Conservation (phyloP, 1,140 invertebrate genomes). For the Drosophila bipectinata region DNA sequence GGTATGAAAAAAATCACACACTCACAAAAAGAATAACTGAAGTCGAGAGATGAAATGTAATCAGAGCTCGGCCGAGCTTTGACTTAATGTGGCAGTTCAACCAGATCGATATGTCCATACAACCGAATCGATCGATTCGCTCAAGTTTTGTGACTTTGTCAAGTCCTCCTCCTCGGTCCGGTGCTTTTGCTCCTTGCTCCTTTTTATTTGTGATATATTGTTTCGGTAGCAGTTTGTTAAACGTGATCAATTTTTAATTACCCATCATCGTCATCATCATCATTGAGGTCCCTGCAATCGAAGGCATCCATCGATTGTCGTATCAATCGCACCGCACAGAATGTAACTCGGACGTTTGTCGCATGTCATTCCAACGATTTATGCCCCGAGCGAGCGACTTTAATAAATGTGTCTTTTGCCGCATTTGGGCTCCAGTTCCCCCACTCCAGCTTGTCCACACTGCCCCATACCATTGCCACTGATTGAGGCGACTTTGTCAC, state of each 20-base stretch:
- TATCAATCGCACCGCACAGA: slow-evolving; percentile 77
- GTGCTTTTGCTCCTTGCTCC: slow-evolving; percentile 4
- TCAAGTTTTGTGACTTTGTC: slow-evolving; percentile 48
- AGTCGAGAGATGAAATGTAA: slow-evolving; percentile 42
- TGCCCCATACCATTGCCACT: not conserved
- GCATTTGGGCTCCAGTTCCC: slow-evolving; percentile 54
- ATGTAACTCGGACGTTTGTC: slow-evolving; percentile 77
- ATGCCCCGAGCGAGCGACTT: slow-evolving; percentile 71
- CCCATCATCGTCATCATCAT: slow-evolving; percentile 71
- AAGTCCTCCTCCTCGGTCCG: slow-evolving; percentile 25
- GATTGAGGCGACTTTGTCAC: slow-evolving; percentile 41
- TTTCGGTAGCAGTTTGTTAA: slow-evolving; percentile 82
- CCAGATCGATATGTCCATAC: slow-evolving; percentile 45
- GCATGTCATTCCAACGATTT: slow-evolving; percentile 80
- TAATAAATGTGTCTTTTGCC: slow-evolving; percentile 75
- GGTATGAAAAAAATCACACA: slow-evolving; percentile 29
- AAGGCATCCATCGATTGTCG: slow-evolving; percentile 45
- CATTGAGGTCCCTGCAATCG: slow-evolving; percentile 28
- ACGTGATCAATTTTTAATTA: slow-evolving; percentile 83
- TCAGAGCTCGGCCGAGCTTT: slow-evolving; percentile 53
- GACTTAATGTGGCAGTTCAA: slow-evolving; percentile 52
- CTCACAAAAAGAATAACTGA: slow-evolving; percentile 20
- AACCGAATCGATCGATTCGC: slow-evolving; percentile 27
- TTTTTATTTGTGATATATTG: slow-evolving; percentile 74
- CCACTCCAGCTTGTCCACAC: slow-evolving; percentile 6